Evolutionary conservation across 2,113 vertebrate genomes (phyloP).

Genomic region (Gymnobelideus leadbeateri): DNA sequence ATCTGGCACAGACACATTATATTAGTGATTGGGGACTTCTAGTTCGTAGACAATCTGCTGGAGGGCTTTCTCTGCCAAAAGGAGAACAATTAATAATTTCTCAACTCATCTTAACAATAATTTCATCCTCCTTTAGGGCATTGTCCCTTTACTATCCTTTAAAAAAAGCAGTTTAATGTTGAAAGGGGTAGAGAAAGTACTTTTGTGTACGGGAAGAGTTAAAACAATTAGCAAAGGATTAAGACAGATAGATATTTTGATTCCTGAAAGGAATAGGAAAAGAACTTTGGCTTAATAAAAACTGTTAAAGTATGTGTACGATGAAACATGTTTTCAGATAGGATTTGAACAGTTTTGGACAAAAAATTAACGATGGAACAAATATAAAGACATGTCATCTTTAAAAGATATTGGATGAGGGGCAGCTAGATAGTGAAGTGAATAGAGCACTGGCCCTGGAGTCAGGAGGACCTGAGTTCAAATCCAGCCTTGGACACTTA

Average conservation of each 20-base stretch:
- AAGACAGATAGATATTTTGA: neutral
- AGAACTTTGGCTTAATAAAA: neutral
- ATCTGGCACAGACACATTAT: neutral
- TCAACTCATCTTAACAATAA: neutral
- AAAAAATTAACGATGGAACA: neutral
- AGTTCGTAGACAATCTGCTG: neutral
- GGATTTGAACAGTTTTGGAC: neutral
- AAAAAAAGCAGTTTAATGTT: neutral
- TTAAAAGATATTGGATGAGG: neutral
- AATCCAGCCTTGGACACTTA: too few species aligned
- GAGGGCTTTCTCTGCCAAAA: neutral
- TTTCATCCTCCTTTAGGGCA: neutral
- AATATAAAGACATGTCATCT: neutral
- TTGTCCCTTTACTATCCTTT: neutral
- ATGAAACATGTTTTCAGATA: neutral
- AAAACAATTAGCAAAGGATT: neutral
- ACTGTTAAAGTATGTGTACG: neutral
- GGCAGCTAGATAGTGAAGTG: too few species aligned
- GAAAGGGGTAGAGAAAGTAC: neutral
- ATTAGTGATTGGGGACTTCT: neutral
- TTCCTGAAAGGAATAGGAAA: neutral
- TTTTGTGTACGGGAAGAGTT: neutral
- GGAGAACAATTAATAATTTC: neutral
- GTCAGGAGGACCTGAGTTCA: too few species aligned
- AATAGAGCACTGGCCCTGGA: too few species aligned